Conservation (phyloP, 2,113 vertebrate species). For the Micronisus gabar region DNA sequence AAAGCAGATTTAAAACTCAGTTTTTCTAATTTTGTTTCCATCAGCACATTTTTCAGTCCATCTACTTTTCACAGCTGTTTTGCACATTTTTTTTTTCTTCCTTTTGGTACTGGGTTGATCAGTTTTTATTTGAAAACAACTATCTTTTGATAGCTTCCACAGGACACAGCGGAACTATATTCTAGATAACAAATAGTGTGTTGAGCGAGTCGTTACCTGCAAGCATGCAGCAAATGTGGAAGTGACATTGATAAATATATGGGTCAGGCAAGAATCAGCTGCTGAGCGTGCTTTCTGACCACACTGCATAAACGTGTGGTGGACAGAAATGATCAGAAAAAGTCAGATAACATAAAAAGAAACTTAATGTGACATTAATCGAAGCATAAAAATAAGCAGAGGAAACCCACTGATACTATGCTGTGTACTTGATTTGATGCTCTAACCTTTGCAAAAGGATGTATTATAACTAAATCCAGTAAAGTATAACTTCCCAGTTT, state of each 20-base stretch:
- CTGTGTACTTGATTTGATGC: neutral
- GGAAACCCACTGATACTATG: neutral
- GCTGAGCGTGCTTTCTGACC: neutral
- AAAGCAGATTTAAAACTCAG: rapidly evolving
- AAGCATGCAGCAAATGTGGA: neutral
- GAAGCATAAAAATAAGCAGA: neutral
- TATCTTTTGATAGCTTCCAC: neutral
- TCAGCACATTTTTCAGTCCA: neutral
- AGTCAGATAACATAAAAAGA: neutral
- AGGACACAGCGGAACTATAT: neutral
- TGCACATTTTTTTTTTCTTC: neutral
- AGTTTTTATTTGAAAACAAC: neutral
- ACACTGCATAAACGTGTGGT: neutral
- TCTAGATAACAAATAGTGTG: neutral
- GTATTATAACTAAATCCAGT: neutral
- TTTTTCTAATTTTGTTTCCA: neutral
- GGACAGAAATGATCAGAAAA: neutral
- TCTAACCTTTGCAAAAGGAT: neutral
- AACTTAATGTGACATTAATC: neutral
- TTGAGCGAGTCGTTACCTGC: neutral
- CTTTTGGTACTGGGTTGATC: neutral
- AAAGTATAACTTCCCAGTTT: neutral
- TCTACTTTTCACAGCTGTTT: neutral
- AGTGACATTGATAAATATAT: neutral
- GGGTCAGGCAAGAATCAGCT: neutral